These are phyloP conservation scores for Aphrophora alni DNA, from an alignment of 2,888 invertebrate genomes.

Conservation along the genomic window DNA sequence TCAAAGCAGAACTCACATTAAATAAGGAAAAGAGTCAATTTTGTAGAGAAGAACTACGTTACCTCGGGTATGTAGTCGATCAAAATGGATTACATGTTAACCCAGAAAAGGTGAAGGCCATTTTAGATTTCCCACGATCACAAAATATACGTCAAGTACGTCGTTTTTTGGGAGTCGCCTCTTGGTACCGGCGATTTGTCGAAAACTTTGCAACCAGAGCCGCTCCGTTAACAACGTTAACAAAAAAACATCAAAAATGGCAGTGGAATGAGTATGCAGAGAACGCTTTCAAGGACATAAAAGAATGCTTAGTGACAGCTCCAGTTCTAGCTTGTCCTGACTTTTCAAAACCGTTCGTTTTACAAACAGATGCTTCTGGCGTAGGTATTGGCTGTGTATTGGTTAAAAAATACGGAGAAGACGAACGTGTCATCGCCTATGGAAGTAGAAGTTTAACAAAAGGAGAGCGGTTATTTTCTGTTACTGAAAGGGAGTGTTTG, in stretches of 20 bases:
- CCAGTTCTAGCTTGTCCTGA: slow-evolving; percentile 44
- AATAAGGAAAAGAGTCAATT: slow-evolving; percentile 47
- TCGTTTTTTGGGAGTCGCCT: slow-evolving; percentile 17
- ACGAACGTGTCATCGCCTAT: slow-evolving; percentile 48
- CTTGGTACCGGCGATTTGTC: slow-evolving; percentile 28
- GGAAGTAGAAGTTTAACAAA: too few relatives aligned
- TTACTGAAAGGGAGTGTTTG: too few relatives aligned
- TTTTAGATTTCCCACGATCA: slow-evolving; percentile 3
- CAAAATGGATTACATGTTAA: slow-evolving; percentile 43
- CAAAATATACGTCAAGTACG: slow-evolving; percentile 6
- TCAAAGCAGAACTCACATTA: background rate
- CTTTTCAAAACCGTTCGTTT: slow-evolving; percentile 34
- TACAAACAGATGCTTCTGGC: slow-evolving; percentile 43
- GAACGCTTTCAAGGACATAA: too few relatives aligned
- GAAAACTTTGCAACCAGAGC: background rate
- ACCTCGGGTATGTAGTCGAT: slow-evolving; percentile 50
- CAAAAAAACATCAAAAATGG: background rate
- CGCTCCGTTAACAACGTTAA: background rate
- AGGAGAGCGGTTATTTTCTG: too few relatives aligned
- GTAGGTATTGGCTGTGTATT: slow-evolving; percentile 43
- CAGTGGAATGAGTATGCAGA: slow-evolving; percentile 20
- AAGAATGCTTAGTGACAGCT: slow-evolving; percentile 23
- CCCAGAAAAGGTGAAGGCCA: slow-evolving; percentile 17
- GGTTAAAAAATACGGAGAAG: slow-evolving; percentile 45
- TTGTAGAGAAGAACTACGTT: slow-evolving; percentile 42